Evolutionary conservation across 2,797 vertebrate genomes (phyloP), one percentile per base, ranked within the genome.

Genomic region (Periophthalmus magnuspinnatus): DNA sequence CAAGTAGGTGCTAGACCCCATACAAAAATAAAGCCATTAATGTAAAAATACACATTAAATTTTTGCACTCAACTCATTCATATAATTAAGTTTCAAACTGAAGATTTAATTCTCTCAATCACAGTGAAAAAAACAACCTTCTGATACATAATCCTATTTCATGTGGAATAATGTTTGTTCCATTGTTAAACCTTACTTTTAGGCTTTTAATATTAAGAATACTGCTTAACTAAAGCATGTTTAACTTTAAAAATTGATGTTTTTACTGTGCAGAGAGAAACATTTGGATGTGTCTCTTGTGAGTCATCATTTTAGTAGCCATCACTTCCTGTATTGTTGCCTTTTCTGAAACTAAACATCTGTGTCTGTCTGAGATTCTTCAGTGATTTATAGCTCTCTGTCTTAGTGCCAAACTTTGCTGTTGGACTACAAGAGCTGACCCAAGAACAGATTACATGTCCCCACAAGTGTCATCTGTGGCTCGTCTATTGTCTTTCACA

Each of bases 371-470:
- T 6, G 3, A 8, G 21, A 64, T 60, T 66, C 56, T 38, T 16
- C 54, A 67, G 65, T 91, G 88, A 90, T 90, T 90, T 87, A 90
- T 88, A 57, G 69, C 81, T 76, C 74, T 72, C 7, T 32, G 54
- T 83, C 70, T 74, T 57, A 54, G 73, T 82, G 86, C 85, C 84
- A 87, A 84, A 84, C 80, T 82, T 77, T 77, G 73, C 78, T 77
- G 79, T 81, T 78, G 78, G 81, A 69, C 81, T 71, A 77, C 74
- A 55, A 74, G 81, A 76, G 74, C 76, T 85, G 85, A 88, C 83
- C 86, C 34, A 33, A 77, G 67, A 74, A 72, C 55, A 75, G 80
- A 87, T 88, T 88, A 90, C 76, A 86, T 85, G 86, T 88, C 55
- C 55, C 13, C 74, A 59, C 28, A 81, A 67, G 71, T 54, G 76